Conservation (phyloP, 2,113 vertebrate species). For the Seriola quinqueradiata region DNA sequence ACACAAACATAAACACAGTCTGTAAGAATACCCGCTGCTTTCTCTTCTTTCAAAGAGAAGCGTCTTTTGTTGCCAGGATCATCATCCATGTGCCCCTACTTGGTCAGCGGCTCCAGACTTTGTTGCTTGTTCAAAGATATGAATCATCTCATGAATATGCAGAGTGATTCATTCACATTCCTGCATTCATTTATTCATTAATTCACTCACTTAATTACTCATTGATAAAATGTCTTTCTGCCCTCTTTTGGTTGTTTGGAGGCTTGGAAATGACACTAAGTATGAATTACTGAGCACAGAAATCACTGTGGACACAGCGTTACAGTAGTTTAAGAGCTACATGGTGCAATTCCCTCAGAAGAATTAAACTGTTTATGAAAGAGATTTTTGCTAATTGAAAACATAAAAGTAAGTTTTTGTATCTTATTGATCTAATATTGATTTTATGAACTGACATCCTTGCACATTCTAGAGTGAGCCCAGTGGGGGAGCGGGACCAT, state of each 20-base stretch:
- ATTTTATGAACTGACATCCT: background rate
- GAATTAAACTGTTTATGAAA: too few species aligned
- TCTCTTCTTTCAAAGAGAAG: background rate
- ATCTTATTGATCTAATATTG: background rate
- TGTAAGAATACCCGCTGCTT: background rate
- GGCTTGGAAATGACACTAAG: background rate
- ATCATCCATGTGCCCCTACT: background rate
- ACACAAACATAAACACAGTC: slow-evolving; percentile 6
- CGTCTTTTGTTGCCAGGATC: background rate
- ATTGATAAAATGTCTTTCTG: background rate
- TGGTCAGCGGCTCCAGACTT: background rate
- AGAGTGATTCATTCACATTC: slow-evolving; percentile 36
- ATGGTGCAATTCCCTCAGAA: too few species aligned
- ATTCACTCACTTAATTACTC: slow-evolving; percentile 18
- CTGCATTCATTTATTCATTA: slow-evolving; percentile 27
- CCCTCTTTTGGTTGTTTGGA: background rate
- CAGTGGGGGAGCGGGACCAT: background rate
- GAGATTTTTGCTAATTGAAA: too few species aligned
- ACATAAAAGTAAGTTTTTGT: background rate
- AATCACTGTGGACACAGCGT: background rate
- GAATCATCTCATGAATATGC: slow-evolving; percentile 37
- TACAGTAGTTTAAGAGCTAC: background rate
- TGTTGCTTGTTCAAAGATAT: slow-evolving; percentile 13
- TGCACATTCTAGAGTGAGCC: slow-evolving; percentile 1
- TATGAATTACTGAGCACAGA: background rate